Percentiles rank a stretch among this genome's conserved stretches.
Conservation (phyloP, 2,888 invertebrate genomes). For the Mythimna loreyi region DNA sequence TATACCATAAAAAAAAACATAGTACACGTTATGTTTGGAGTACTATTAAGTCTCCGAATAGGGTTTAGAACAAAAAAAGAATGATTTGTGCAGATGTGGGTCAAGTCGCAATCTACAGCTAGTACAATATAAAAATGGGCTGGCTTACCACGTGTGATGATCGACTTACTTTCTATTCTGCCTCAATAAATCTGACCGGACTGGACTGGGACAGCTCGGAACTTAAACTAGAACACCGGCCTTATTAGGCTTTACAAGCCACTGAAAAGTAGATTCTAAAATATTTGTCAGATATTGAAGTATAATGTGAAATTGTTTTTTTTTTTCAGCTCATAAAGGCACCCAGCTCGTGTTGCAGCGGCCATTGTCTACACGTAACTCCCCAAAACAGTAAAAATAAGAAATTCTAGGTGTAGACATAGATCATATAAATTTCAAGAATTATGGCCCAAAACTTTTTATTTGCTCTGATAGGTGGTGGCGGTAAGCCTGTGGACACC, state of each 20-base stretch:
- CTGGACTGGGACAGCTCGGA: neutral
- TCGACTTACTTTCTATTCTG: neutral
- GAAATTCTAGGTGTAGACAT: neutral
- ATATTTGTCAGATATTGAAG: neutral
- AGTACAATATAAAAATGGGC: too few relatives aligned
- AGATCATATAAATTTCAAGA: neutral
- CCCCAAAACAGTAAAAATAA: slow-evolving; percentile 1
- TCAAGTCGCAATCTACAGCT: too few relatives aligned
- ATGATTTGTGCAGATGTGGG: too few relatives aligned
- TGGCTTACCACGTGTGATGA: too few relatives aligned
- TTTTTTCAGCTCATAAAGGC: slow-evolving; percentile 64
- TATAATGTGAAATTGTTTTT: neutral
- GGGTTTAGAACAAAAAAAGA: too few relatives aligned
- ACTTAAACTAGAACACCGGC: too few relatives aligned
- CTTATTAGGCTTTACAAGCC: neutral
- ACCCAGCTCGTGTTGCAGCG: slow-evolving; percentile 60
- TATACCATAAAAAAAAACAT: too few relatives aligned
- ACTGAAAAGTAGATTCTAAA: neutral
- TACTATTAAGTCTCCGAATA: too few relatives aligned
- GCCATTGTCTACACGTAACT: slow-evolving; percentile 7
- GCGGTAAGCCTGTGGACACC: slow-evolving; percentile 33
- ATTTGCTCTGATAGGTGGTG: too few relatives aligned
- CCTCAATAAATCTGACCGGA: neutral
- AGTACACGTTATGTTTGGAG: too few relatives aligned
- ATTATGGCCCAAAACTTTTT: slow-evolving; percentile 38